Evolutionary conservation across 2,888 invertebrate species (phyloP), one percentile per base, ranked within the genome.

Genomic region (Thereva unica): DNA sequence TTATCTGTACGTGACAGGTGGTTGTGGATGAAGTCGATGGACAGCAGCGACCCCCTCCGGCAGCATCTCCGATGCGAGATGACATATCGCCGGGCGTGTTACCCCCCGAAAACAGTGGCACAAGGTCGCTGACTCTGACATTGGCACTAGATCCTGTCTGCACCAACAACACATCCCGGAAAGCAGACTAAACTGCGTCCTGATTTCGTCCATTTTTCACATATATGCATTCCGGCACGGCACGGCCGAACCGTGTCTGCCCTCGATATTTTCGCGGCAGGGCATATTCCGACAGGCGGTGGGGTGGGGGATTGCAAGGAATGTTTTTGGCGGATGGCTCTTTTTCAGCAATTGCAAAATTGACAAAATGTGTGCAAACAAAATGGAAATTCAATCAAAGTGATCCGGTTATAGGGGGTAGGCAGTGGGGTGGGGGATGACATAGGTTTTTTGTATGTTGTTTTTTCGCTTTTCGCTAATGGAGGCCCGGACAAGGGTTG

Each of bases 1-100:
- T 64, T 64, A 64, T 45, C 42, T 64, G 64, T 45, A 64, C 64
- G 64, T 64, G 64, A 64, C 64, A 64, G 64, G 64, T 64, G 42
- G 52, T 50, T 40, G 49, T 23, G 23, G 23, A 23, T 23, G 23
- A 23, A 23, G 23, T 23, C 23, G 23, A 23, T 23, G 23, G 23
- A 23, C 23, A 23, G 6, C 12, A 2, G 4, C 3, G 38, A 5
- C 4, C 37, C 10, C 56, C 5, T 57, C 47, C 44, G n/a, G 38
- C 47, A 8, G n/a, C 45, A 5, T 35, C 35, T 10, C 47, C 38
- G 42, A 4, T 38, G 37, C 34, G 52, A 34, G 38, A 47, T 59
- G 61, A 50, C 50, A 50, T 41, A 50, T 61, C 61, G 41, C 50
- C 23, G 12, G 10, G 41, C 40, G 10, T 12, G 9, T 5, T 4